A percentile compares a stretch with the other conserved stretches of the same genome.
phyloP scores from a whole-genome alignment of 1,140 invertebrate species.

The Heliconius nattereri region DNA sequence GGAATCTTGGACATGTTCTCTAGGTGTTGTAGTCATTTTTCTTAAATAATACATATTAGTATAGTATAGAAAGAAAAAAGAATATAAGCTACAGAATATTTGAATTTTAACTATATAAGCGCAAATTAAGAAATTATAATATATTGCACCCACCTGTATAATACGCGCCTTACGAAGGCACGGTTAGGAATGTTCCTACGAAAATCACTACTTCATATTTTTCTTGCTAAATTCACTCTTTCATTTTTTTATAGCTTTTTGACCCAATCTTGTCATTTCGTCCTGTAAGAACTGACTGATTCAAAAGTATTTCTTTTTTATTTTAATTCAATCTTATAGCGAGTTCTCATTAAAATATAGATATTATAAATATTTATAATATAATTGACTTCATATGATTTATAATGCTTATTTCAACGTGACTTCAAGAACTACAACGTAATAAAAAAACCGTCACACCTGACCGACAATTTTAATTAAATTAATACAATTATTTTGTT shows the following conservation, averaged over 20 bases:
- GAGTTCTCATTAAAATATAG: not conserved
- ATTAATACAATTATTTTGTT: slow-evolving; percentile 55
- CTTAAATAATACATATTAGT: not conserved
- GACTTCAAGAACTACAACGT: not conserved
- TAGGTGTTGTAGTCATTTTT: not conserved
- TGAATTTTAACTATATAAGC: no score
- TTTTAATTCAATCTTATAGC: not conserved
- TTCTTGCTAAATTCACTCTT: not conserved
- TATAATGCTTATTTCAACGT: not conserved
- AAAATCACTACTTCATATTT: not conserved
- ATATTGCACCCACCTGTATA: not conserved
- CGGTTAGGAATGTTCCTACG: not conserved
- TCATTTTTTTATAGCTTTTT: not conserved
- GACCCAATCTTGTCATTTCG: not conserved
- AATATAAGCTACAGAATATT: no score
- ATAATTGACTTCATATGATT: no score
- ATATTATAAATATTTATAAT: no score
- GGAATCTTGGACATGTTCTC: not conserved
- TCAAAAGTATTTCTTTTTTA: not conserved
- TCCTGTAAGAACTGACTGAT: not conserved
- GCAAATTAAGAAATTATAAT: no score
- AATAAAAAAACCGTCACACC: slow-evolving; percentile 17
- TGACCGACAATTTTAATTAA: slow-evolving; percentile 32
- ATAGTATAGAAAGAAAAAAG: no score
- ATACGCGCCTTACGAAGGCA: not conserved